phyloP scores from a whole-genome alignment of 2,888 invertebrate genomes.

The Zonitis immaculata region DNA sequence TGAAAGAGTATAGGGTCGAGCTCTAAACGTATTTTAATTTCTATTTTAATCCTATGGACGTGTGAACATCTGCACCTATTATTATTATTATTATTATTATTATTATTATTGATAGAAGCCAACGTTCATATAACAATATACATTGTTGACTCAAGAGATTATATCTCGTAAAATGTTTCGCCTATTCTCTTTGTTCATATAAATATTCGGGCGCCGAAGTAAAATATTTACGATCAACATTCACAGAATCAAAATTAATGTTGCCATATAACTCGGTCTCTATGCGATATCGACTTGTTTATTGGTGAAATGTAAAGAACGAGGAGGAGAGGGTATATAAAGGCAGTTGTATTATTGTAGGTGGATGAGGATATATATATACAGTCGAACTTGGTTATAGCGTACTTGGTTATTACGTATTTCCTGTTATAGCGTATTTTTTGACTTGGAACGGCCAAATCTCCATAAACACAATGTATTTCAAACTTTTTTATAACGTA shows the following conservation, averaged over 20 bases:
- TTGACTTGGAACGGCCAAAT: too few species aligned
- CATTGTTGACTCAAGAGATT: constrained; percentile 33
- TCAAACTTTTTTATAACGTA: too few species aligned
- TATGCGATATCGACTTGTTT: constrained; percentile 26
- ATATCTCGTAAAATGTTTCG: constrained; percentile 27
- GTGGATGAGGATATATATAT: too few species aligned
- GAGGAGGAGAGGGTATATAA: too few species aligned
- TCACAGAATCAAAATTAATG: constrained; percentile 30
- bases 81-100: too few species aligned
- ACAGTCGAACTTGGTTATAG: too few species aligned
- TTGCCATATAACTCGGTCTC: constrained; percentile 22
- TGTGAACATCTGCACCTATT: constrained; percentile 35
- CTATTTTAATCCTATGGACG: constrained; percentile 32
- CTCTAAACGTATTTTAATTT: constrained; percentile 32
- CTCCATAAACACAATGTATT: too few species aligned
- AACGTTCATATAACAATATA: constrained; percentile 29
- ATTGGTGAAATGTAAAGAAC: constrained; percentile 5
- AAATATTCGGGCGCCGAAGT: constrained; percentile 31
- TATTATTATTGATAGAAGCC: constrained; percentile 32
- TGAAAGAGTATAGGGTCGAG: too few species aligned
- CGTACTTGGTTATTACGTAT: too few species aligned
- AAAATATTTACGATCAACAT: constrained; percentile 28
- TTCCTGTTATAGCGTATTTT: too few species aligned
- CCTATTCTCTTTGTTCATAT: constrained; percentile 33
- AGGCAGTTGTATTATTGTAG: too few species aligned